Conservation (phyloP, 2,797 vertebrate species). For the Pseudochaenichthys georgianus region DNA sequence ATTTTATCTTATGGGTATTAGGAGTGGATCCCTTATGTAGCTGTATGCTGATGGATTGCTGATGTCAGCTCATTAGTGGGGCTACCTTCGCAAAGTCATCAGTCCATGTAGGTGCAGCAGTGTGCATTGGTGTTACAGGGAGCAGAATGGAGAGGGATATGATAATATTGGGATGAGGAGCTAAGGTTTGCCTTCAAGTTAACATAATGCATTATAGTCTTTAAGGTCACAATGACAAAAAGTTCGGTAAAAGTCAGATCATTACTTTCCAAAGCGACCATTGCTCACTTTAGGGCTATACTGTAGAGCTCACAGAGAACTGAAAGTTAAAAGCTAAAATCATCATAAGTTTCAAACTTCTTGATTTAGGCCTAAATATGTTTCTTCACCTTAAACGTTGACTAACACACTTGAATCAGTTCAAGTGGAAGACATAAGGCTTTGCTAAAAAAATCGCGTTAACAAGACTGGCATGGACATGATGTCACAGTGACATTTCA, state of each 20-base stretch:
- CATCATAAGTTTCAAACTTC: neutral
- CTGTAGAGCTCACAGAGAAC: neutral
- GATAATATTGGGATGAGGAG: conserved; percentile 12
- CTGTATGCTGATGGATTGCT: conserved; percentile 66
- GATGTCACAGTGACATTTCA: too few relatives aligned
- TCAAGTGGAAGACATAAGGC: too few relatives aligned
- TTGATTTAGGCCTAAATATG: too few relatives aligned
- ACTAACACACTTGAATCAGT: too few relatives aligned
- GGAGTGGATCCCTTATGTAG: conserved; percentile 54
- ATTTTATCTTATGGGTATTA: conserved; percentile 66
- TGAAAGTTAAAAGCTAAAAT: neutral
- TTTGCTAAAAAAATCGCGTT: too few relatives aligned
- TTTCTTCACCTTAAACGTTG: too few relatives aligned
- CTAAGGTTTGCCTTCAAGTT: neutral
- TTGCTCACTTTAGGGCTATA: neutral
- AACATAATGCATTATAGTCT: neutral
- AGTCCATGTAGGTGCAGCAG: conserved; percentile 38
- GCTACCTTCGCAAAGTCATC: conserved; percentile 66
- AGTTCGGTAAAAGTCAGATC: neutral
- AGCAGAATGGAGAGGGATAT: conserved; percentile 11
- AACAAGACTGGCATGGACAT: too few relatives aligned
- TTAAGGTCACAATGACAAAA: neutral
- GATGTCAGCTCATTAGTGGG: conserved; percentile 75
- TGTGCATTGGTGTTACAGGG: conserved; percentile 33
- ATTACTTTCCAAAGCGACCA: neutral